phyloP scores from a whole-genome alignment of 1,140 invertebrate species.

The Anastrepha obliqua region DNA sequence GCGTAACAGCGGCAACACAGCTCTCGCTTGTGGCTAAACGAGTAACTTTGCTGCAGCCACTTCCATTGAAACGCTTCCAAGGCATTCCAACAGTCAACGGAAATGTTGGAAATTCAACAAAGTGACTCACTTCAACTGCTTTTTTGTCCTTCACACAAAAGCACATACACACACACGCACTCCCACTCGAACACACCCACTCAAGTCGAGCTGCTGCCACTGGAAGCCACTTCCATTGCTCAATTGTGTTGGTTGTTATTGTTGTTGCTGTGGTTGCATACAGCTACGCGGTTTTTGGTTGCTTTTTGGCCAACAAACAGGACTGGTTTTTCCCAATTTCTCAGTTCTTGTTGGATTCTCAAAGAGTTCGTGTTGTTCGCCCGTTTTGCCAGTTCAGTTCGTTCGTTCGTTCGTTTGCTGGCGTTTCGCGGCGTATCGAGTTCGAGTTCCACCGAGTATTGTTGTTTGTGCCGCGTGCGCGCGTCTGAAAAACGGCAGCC shows the following conservation, averaged over 20 bases:
- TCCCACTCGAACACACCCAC: slow-evolving; percentile 16
- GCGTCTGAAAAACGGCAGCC: slow-evolving; percentile 7
- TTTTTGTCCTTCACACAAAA: not conserved
- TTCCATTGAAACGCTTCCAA: not conserved
- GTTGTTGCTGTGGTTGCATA: slow-evolving; percentile 38
- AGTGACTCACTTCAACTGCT: not conserved
- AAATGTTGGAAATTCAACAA: not conserved
- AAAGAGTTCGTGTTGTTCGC: slow-evolving; percentile 61
- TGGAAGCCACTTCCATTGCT: slow-evolving; percentile 30
- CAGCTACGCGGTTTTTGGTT: slow-evolving; percentile 52
- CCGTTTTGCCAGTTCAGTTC: slow-evolving; percentile 21
- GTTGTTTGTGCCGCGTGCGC: slow-evolving; percentile 24
- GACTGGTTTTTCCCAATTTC: slow-evolving; percentile 72
- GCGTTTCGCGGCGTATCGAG: not conserved
- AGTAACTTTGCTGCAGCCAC: not conserved
- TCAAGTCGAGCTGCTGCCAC: not conserved
- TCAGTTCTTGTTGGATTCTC: slow-evolving; percentile 73
- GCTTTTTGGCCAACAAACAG: slow-evolving; percentile 58
- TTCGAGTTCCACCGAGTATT: not conserved
- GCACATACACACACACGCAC: not conserved
- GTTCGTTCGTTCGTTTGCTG: slow-evolving; percentile 25
- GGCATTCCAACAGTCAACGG: not conserved
- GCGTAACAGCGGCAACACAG: no score
- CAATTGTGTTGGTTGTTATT: slow-evolving; percentile 46
- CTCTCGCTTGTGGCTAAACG: not conserved